Conservation (phyloP, 2,113 vertebrate genomes). For the Anser cygnoides region DNA sequence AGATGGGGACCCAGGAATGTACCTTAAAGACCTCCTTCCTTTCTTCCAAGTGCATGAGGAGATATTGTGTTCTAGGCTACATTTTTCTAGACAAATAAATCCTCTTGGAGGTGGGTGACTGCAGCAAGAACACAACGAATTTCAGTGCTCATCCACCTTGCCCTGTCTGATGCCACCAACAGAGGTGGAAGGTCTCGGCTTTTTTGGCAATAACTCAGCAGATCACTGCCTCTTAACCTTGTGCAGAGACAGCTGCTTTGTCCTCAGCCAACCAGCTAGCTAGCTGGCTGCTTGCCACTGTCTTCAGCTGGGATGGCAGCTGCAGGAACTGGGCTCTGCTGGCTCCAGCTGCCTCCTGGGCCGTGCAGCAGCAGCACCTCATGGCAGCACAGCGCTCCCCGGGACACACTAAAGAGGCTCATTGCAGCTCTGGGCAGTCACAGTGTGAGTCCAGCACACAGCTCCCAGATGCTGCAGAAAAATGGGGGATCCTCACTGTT, state of each 20-base stretch:
- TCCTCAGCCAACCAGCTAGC: not conserved
- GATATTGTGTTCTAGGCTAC: not conserved
- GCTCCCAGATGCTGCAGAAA: not conserved
- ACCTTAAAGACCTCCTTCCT: not conserved
- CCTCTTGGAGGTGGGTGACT: not conserved
- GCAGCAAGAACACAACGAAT: not conserved
- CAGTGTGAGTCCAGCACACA: not conserved
- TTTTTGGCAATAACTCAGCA: not conserved
- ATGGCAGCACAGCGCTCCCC: not conserved
- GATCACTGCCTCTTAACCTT: not conserved
- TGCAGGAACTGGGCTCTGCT: not conserved
- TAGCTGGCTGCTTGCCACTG: not conserved
- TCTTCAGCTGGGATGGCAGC: not conserved
- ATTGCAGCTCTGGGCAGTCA: not conserved
- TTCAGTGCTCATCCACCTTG: not conserved
- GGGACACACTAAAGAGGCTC: not conserved
- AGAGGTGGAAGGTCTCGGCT: not conserved
- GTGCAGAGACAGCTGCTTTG: not conserved
- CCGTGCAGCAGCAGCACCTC: not conserved
- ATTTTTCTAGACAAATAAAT: not conserved
- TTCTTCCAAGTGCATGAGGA: not conserved
- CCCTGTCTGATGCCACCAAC: no score
- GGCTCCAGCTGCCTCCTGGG: not conserved
- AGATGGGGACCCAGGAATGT: not conserved
- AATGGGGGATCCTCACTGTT: not conserved